These are phyloP conservation scores for Zoanthus sansibaricus DNA, from an alignment of 92 coral and sea anemone genomes.

Conservation along the genomic window DNA sequence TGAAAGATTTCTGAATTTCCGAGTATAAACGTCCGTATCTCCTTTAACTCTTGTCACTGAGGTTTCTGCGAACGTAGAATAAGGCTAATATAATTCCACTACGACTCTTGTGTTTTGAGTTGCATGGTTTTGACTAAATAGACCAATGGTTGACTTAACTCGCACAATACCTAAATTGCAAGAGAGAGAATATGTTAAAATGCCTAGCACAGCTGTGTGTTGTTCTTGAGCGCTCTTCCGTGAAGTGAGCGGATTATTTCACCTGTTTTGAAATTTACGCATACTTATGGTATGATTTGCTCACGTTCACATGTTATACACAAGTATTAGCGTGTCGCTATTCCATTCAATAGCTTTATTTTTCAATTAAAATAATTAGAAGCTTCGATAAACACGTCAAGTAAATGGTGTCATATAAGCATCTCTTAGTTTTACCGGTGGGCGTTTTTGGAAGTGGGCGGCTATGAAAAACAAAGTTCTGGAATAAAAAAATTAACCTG, in stretches of 20 bases:
- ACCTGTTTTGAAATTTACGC: conserved; percentile 8
- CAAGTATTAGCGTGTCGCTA: not conserved
- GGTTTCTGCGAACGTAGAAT: conserved; percentile 70
- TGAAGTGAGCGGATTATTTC: conserved; percentile 4
- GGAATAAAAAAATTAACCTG: not conserved
- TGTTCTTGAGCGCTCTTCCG: conserved; percentile 61
- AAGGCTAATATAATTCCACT: conserved; percentile 79
- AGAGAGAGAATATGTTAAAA: conserved; percentile 65
- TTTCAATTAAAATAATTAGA: not conserved
- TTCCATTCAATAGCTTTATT: not conserved
- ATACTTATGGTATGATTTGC: not conserved
- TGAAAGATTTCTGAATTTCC: conserved; percentile 18
- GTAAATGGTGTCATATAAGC: not conserved
- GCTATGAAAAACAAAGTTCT: not conserved
- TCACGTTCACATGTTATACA: not conserved
- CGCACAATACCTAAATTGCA: conserved; percentile 60
- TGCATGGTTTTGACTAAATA: conserved; percentile 85
- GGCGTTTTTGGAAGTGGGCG: not conserved
- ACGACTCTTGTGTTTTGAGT: conserved; percentile 82
- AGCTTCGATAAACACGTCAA: not conserved
- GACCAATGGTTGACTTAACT: conserved; percentile 71
- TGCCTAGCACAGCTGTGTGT: conserved; percentile 74
- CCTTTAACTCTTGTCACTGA: not conserved
- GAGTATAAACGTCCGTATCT: conserved; percentile 7
- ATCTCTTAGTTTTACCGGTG: not conserved